Percentiles rank a stretch among this genome's conserved stretches.
phyloP scores from a whole-genome alignment of 2,888 invertebrate genomes.

The Chrysina gloriosa region DNA sequence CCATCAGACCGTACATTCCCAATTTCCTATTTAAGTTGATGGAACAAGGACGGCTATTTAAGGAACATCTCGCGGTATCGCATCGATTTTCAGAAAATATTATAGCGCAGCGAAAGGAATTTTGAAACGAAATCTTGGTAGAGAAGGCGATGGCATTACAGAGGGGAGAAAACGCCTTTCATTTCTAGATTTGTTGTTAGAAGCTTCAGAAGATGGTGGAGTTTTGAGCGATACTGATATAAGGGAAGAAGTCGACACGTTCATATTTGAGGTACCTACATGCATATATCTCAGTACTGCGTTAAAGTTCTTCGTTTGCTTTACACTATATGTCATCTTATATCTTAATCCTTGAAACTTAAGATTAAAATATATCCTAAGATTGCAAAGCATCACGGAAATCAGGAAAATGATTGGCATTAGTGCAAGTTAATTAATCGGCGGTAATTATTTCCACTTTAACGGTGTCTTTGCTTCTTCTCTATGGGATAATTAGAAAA shows the following conservation, averaged over 20 bases:
- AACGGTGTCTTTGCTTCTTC: no score
- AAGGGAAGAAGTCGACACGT: constrained; percentile 63
- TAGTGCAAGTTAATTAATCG: no score
- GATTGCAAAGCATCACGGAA: no score
- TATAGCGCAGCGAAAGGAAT: constrained; percentile 47
- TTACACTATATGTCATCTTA: no score
- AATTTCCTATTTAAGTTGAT: constrained; percentile 7
- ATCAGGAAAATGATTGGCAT: no score
- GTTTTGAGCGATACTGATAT: constrained; percentile 58
- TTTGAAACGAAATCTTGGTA: no score
- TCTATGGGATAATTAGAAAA: no score
- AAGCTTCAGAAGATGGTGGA: neutral
- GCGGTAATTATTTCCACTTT: no score
- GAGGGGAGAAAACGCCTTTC: constrained; percentile 14
- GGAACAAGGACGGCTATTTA: constrained; percentile 2
- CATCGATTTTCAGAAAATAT: constrained; percentile 41
- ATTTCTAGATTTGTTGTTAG: constrained; percentile 35
- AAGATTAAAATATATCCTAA: no score
- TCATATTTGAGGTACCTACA: constrained; percentile 57
- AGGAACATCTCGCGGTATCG: constrained; percentile 5
- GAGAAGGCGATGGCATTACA: neutral
- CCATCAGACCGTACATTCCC: neutral
- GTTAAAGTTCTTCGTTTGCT: neutral
- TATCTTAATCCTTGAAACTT: no score
- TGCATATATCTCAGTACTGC: neutral